Conservation (phyloP, 2,797 vertebrate genomes). For the Urosaurus nigricauda region DNA sequence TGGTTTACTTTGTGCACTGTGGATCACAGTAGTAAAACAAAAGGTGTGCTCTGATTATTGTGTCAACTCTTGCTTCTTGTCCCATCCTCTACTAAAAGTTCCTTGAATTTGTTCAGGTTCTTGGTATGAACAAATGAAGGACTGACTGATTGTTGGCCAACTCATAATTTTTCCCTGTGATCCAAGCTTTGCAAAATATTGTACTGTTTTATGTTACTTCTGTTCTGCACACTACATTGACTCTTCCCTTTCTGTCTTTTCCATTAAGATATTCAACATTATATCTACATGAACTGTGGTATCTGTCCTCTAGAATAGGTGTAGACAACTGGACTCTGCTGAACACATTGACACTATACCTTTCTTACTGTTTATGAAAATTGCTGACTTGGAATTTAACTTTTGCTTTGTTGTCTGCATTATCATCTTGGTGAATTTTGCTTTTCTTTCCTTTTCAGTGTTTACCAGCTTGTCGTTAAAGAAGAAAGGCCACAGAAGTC, state of each 20-base stretch:
- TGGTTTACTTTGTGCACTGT: background rate
- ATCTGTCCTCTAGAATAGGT: background rate
- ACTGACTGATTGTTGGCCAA: background rate
- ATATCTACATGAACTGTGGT: background rate
- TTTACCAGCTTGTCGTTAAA: constrained; percentile 96
- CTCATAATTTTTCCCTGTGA: background rate
- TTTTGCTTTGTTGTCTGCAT: background rate
- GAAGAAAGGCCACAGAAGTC: constrained; percentile 92
- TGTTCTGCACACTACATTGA: background rate
- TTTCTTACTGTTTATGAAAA: background rate
- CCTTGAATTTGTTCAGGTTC: background rate
- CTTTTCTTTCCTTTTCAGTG: constrained; percentile 76
- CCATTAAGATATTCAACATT: background rate
- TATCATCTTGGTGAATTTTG: constrained; percentile 32
- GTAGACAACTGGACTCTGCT: background rate
- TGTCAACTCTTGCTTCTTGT: background rate
- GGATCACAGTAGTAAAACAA: background rate
- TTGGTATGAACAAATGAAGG: too few relatives aligned
- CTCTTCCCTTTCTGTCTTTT: background rate
- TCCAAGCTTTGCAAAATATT: background rate
- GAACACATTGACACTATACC: background rate
- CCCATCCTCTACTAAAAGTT: background rate
- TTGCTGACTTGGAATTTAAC: background rate
- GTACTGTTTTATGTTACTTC: background rate
- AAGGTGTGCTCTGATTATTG: too few relatives aligned